Base-by-base conservation (phyloP, 1,140 invertebrate species). In the Drosophila chauvacae region DNA sequence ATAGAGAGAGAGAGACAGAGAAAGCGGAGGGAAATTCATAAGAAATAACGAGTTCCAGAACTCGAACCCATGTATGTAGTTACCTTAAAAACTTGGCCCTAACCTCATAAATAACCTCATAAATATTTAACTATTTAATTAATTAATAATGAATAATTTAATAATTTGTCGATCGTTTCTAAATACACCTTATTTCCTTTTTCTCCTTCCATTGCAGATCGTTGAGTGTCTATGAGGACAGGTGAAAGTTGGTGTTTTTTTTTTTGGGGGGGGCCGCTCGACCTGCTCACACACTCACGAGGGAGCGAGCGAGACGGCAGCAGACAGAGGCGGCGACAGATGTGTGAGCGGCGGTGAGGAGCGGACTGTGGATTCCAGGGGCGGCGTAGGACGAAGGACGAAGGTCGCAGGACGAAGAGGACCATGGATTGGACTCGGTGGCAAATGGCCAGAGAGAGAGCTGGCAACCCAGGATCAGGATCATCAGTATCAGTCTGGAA, bases 401-500 rank as follows among this genome's bases (percentile, higher is more conserved):
- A 50, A 69, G 68, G 61, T 48, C 57, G 68, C 51, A 57, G 70
- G 64, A 69, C 50, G 53, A 18, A 47, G 47, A n/a, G 68, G 78
- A 91, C 88, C 71, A 92, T 92, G 91, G 91, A 92, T 91, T 92
- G 91, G 91, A 92, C 87, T 76, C 91, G 91, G 80, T 92, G 91
- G 91, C 91, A 91, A 84, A 63, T 78, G 65, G 79, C 82, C 83
- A 86, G 82, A 87, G 82, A 86, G 65, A 80, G 84, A 80, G 77
- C 81, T 90, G 73, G 91, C 83, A 88, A 68, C 16, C 66, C 66
- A 45, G 77, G 61, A 90, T 64, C 80, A 48, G 51, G 35, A 57
- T 56, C 26, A 57, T 56, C 26, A 74, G 53, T 23, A 23, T 23
- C 53, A 64, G 71, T 56, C 74, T 69, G 53, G 65, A 69, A 58